Conservation (phyloP, 2,888 invertebrate genomes). For the Sphaeridia pumilis region DNA sequence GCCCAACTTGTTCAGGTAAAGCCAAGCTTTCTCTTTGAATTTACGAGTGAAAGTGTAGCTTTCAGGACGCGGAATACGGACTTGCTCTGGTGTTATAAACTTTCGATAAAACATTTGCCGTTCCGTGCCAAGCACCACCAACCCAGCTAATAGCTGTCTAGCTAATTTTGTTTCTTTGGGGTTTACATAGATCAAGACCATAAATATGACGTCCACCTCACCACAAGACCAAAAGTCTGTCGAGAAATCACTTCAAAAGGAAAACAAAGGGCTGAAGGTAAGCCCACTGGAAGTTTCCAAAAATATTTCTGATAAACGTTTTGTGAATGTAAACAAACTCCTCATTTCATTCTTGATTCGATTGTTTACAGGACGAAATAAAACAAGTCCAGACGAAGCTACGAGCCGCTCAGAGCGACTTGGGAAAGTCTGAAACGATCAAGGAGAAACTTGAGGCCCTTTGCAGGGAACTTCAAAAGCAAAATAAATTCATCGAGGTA, state of each 20-base stretch:
- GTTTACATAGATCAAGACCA: too few species aligned
- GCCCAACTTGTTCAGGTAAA: too few species aligned
- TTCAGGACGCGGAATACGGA: too few species aligned
- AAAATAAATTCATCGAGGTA: slow-evolving; percentile 35
- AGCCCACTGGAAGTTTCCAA: not conserved
- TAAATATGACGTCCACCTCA: slow-evolving; percentile 3
- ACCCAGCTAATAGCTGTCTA: too few species aligned
- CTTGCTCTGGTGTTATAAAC: too few species aligned
- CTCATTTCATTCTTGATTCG: not conserved
- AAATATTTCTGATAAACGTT: not conserved
- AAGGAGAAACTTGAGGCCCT: slow-evolving; percentile 33
- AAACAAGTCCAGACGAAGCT: slow-evolving; percentile 32
- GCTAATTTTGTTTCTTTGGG: too few species aligned
- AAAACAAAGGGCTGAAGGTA: slow-evolving; percentile 32
- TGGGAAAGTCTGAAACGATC: slow-evolving; percentile 29
- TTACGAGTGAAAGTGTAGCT: too few species aligned
- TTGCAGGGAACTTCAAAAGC: slow-evolving; percentile 35
- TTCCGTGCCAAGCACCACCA: too few species aligned
- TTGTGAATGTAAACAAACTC: not conserved
- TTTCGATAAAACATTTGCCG: too few species aligned
- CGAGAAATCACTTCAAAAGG: slow-evolving; percentile 32
- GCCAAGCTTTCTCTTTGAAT: too few species aligned
- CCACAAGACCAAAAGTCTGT: slow-evolving; percentile 19
- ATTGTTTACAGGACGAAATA: slow-evolving; percentile 23
- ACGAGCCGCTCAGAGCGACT: slow-evolving; percentile 26